Evolutionary conservation across 2,888 invertebrate species (phyloP).

Genomic region (Polydrusus pterygomalis): DNA sequence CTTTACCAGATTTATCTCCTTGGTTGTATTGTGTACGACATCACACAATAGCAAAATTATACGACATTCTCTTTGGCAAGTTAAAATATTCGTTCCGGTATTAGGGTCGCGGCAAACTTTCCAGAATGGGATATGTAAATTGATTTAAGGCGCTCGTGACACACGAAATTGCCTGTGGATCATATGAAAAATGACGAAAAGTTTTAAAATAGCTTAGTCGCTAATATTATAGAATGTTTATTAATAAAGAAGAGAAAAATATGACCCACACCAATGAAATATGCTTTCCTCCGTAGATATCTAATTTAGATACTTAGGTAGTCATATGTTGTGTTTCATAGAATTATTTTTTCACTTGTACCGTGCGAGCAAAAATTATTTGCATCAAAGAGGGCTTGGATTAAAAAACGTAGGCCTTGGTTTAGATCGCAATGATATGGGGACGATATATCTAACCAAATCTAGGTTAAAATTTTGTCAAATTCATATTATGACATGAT

Average conservation of each 20-base stretch:
- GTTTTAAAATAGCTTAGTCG: neutral
- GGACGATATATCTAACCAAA: too few species aligned
- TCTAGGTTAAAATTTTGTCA: too few species aligned
- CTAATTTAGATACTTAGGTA: too few species aligned
- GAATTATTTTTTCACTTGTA: too few species aligned
- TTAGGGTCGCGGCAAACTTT: constrained; percentile 34
- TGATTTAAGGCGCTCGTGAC: constrained; percentile 69
- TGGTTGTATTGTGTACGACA: constrained; percentile 25
- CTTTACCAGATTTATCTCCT: neutral
- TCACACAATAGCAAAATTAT: constrained; percentile 33
- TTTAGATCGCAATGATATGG: too few species aligned
- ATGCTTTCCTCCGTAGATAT: too few species aligned
- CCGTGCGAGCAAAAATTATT: too few species aligned
- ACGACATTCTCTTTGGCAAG: constrained; percentile 18
- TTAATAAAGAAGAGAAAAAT: neutral
- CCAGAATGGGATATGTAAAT: constrained; percentile 71
- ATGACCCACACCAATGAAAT: too few species aligned
- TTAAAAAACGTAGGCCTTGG: too few species aligned
- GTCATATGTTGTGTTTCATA: too few species aligned
- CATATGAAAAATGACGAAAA: constrained; percentile 14
- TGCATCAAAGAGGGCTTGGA: too few species aligned
- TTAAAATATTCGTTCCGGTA: constrained; percentile 36
- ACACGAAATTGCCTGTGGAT: constrained; percentile 65
- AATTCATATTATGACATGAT: too few species aligned
- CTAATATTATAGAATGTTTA: neutral